A percentile compares a stretch with the other conserved stretches of the same genome.
These are phyloP conservation scores for Mylabris phalerata DNA, from an alignment of 1,140 invertebrate genomes.

Conservation along the genomic window DNA sequence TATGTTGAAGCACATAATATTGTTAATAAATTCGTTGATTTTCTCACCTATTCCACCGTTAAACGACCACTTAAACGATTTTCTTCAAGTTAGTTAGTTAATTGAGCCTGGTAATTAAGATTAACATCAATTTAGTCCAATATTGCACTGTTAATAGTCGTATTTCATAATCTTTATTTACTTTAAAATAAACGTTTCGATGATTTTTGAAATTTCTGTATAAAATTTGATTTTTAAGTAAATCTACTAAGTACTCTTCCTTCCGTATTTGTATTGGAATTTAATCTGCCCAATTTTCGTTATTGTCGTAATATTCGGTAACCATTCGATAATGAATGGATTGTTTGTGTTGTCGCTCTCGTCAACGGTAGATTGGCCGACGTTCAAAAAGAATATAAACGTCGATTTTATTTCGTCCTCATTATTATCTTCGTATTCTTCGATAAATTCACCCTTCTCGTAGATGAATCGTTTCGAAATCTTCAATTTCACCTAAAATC, in stretches of 20 bases:
- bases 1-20: too few species aligned
- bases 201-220: too few species aligned
- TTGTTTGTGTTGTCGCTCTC: slow-evolving; percentile 32
- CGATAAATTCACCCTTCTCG: slow-evolving; percentile 22
- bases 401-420: slow-evolving; percentile 13
- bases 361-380: slow-evolving; percentile 31
- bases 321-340: slow-evolving; percentile 32
- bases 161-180: too few species aligned
- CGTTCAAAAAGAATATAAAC: slow-evolving; percentile 33
- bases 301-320: slow-evolving; percentile 17
- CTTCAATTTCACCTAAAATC: slow-evolving; percentile 31
- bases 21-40: too few species aligned
- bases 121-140: too few species aligned
- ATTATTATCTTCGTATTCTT: slow-evolving; percentile 26
- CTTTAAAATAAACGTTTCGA: too few species aligned
- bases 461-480: slow-evolving; percentile 31
- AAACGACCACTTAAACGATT: too few species aligned
- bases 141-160: too few species aligned
- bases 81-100: too few species aligned
- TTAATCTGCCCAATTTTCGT: slow-evolving; percentile 30
- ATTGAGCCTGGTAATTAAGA: too few species aligned
- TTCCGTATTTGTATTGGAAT: slow-evolving; percentile 33
- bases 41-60: too few species aligned
- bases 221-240: too few species aligned
- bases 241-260: slow-evolving; percentile 21